Evolutionary conservation across 2,113 vertebrate species (phyloP), one percentile per base, ranked within the genome.

Genomic region (Syngnathus floridae): DNA sequence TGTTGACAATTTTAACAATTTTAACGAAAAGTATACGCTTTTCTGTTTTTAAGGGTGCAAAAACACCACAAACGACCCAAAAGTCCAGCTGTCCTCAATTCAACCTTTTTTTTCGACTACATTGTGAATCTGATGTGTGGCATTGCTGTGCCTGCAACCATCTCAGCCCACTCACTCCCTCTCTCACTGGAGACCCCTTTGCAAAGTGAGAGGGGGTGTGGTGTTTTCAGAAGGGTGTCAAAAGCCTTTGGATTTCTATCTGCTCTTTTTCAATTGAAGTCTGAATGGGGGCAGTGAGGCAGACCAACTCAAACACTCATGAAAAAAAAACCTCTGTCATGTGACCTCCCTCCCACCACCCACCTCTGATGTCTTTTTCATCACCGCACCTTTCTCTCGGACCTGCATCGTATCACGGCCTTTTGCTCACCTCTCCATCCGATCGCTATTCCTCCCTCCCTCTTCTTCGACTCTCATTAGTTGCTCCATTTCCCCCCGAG

Each of bases 161-260:
- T 58, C 43, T 71, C 67, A 43, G 26, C 45, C 35, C 26, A 43
- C 78, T 75, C 8, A 19, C 48, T 72, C 63, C 51, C 62, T 52
- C 69, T 38, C 57, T 62, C 35, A 91, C 91, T 89, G 78, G 91
- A 92, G 92, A 92, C 59, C 77, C 90, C 86, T 81, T 83, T 90
- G 83, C 88, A 89, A 84, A 92, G 83, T 91, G 85, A 89, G 79
- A 88, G 84, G 88, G 82, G 86, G 88, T 90, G 86, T 92, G 89
- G 88, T 88, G 91, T 92, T 94, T 89, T 91, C 91, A 83, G 92
- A 95, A 93, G 89, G 93, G 86, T 93, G 90, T 94, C 92, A 93
- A 93, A 96, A 94, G 91, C 92, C 91, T 91, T 88, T 88, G 90
- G 91, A 86, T 92, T 95, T 95, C 86, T 89, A 67, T 93, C 89